These are phyloP conservation scores for Pocillopora meandrina DNA, from an alignment of 92 coral and sea anemone species.

Conservation along the genomic window DNA sequence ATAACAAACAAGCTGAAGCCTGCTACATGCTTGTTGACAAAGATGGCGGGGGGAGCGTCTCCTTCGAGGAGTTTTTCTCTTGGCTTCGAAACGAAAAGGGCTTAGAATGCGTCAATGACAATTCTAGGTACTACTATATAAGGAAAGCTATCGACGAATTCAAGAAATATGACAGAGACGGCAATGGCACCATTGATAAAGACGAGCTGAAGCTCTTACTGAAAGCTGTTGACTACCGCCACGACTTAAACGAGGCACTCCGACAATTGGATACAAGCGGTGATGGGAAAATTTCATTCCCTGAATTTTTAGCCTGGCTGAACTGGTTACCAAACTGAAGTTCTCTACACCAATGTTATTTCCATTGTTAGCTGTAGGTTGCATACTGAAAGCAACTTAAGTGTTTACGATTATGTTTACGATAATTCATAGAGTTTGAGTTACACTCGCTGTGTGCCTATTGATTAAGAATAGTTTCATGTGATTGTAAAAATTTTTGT, in stretches of 20 bases:
- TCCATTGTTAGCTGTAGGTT: too few relatives aligned
- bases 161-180: slow-evolving; percentile 81
- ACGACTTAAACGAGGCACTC: slow-evolving; percentile 54
- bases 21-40: slow-evolving; percentile 74
- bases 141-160: slow-evolving; percentile 82
- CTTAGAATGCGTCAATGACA: slow-evolving; percentile 67
- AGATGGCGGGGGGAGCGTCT: slow-evolving; percentile 79
- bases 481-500: too few relatives aligned
- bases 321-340: slow-evolving; percentile 49
- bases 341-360: not conserved
- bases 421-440: too few relatives aligned
- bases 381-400: too few relatives aligned
- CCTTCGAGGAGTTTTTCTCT: slow-evolving; percentile 75
- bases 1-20: slow-evolving; percentile 72
- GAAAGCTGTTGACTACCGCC: slow-evolving; percentile 48
- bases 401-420: too few relatives aligned
- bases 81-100: slow-evolving; percentile 80
- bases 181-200: slow-evolving; percentile 77
- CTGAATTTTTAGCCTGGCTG: slow-evolving; percentile 86
- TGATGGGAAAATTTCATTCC: slow-evolving; percentile 85
- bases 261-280: slow-evolving; percentile 78
- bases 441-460: too few relatives aligned
- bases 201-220: slow-evolving; percentile 74
- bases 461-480: too few relatives aligned
- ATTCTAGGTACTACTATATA: slow-evolving; percentile 57